These are phyloP conservation scores for Crotalus viridis DNA, from an alignment of 2,113 vertebrate genomes.

Conservation along the genomic window DNA sequence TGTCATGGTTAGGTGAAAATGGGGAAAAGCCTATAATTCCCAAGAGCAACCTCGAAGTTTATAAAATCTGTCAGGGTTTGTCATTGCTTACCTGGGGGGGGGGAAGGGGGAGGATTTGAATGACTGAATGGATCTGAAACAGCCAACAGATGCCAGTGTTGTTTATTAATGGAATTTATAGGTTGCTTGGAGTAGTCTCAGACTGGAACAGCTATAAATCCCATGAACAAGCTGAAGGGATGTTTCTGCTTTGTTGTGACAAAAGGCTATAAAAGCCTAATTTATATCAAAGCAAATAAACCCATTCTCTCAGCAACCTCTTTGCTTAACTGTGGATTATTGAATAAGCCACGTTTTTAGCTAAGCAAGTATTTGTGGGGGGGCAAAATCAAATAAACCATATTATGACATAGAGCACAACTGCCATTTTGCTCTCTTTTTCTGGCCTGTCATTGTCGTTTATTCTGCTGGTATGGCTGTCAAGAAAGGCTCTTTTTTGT, in stretches of 20 bases:
- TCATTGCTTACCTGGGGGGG: not conserved
- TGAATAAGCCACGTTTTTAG: not conserved
- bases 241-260: not conserved
- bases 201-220: not conserved
- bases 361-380: not conserved
- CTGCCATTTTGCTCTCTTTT: not conserved
- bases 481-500: not conserved
- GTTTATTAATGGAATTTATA: not conserved
- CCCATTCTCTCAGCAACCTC: not conserved
- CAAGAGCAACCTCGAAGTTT: not conserved
- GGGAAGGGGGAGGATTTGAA: not conserved
- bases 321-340: not conserved
- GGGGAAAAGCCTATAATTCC: not conserved
- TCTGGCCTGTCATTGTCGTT: not conserved
- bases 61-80: not conserved
- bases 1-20: not conserved
- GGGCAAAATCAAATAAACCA: not conserved
- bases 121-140: not conserved
- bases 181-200: not conserved
- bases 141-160: not conserved
- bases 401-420: not conserved
- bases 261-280: not conserved
- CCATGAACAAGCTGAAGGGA: not conserved
- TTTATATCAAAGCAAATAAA: not conserved
- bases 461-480: not conserved